Base-by-base conservation (phyloP, 2,797 vertebrate genomes). In the Knipowitschia caucasica region DNA sequence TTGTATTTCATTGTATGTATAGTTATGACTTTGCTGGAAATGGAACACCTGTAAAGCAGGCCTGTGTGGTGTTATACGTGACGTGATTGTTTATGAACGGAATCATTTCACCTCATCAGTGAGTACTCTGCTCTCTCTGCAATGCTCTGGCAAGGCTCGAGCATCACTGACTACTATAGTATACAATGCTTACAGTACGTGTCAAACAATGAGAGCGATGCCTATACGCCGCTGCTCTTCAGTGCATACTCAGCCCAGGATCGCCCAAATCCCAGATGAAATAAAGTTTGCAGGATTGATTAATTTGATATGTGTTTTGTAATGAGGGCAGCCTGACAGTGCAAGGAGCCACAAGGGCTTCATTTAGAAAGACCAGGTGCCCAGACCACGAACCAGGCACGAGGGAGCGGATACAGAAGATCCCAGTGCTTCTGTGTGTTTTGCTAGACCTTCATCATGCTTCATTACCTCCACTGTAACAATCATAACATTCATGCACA, bases 71-170 rank as follows among this genome's bases (percentile, higher is more conserved):
- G 17, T 20, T n/a, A n/a, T n/a, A n/a, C 17, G 53, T 62, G 31
- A 17, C 31, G 59, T 55, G 64, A 70, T 64, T 62, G 73, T 76
- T 79, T 73, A 69, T 35, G 67, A 75, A 76, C 43, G 11, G 76
- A 73, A 62, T 80, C 80, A 81, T 84, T 83, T 78, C 67, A 70
- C 75, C 69, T 86, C 83, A 74, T 81, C 76, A 82, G 68, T 1
- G 43, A 25, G 55, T 64, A 64, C 50, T 38, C 49, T 25, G 61
- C 30, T 14, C 30, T 12, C 30, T 33, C 30, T n/a, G 12, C 31
- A 5, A 5, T 43, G 50, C 35, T 66, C 79, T 82, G 79, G 64
- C 51, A 42, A 35, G 53, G 1, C 46, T 64, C 62, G 73, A 53
- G 26, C 2, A 27, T 46, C 66, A 35, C 62, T 59, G 46, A 62